These are phyloP conservation scores for Forficula auricularia DNA, from an alignment of 1,140 invertebrate species.

Conservation along the genomic window DNA sequence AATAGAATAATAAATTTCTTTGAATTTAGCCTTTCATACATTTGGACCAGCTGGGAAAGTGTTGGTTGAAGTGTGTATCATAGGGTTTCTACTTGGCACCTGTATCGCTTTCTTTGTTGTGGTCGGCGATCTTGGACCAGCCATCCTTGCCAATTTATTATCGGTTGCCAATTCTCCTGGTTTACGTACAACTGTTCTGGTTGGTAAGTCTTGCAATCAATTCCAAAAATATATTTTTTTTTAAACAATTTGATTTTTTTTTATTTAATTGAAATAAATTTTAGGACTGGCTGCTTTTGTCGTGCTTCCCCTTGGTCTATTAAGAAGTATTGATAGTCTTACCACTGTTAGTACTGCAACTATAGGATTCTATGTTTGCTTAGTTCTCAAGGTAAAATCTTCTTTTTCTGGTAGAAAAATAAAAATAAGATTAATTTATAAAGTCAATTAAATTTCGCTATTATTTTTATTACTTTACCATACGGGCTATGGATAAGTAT, in stretches of 20 bases:
- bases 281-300: constrained; percentile 57
- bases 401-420: constrained; percentile 4
- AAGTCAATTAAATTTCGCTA: no score
- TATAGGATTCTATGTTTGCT: constrained; percentile 75
- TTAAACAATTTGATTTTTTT: no score
- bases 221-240: no score
- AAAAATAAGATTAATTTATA: no score
- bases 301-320: constrained; percentile 72
- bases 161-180: constrained; percentile 52
- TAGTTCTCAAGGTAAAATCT: constrained; percentile 63
- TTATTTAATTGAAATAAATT: no score
- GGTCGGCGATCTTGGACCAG: constrained; percentile 84
- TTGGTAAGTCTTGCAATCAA: constrained; percentile 19
- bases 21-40: constrained; percentile 67
- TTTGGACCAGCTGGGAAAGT: constrained; percentile 84
- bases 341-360: constrained; percentile 72
- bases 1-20: not conserved
- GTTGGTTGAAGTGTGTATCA: constrained; percentile 77
- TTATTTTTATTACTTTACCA: no score
- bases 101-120: constrained; percentile 96
- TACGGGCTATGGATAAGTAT: no score
- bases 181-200: constrained; percentile 37
- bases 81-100: constrained; percentile 85
- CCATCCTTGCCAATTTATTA: constrained; percentile 68
- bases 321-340: constrained; percentile 82